A percentile compares a stretch with the other conserved stretches of the same genome.
Conservation (phyloP, 1,140 invertebrate genomes). For the Aphaenogaster rudis region DNA sequence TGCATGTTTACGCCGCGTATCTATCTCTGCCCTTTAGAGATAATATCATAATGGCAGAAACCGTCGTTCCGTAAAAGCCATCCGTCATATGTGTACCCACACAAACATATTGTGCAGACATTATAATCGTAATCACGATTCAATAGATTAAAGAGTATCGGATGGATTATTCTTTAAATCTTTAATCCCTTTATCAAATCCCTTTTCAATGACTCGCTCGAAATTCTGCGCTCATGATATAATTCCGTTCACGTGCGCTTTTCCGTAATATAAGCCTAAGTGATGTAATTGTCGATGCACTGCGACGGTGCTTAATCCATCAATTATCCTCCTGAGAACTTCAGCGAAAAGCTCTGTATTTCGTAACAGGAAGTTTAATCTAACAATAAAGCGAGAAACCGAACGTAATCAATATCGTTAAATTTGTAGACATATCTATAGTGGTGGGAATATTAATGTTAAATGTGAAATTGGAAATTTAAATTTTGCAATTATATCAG, state of each 20-base stretch:
- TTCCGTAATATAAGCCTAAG: neutral
- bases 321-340: constrained; percentile 17
- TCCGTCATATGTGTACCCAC: neutral
- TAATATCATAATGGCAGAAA: constrained; percentile 12
- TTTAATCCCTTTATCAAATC: neutral
- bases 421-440: neutral
- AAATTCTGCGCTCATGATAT: neutral
- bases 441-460: neutral
- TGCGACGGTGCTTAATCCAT: constrained; percentile 6
- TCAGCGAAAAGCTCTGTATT: neutral
- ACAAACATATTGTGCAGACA: neutral
- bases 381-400: neutral
- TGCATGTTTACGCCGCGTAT: neutral
- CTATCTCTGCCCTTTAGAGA: constrained; percentile 1
- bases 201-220: neutral
- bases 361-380: neutral
- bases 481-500: neutral
- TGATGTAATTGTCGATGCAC: constrained; percentile 23
- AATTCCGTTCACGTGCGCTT: constrained; percentile 12
- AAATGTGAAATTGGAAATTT: constrained; percentile 7
- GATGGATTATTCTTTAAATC: neutral
- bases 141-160: neutral
- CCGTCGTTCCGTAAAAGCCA: neutral
- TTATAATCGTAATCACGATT: neutral
- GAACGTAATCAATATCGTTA: constrained; percentile 18